phyloP scores from a whole-genome alignment of 1,140 invertebrate species.

The Nebria ingens region DNA sequence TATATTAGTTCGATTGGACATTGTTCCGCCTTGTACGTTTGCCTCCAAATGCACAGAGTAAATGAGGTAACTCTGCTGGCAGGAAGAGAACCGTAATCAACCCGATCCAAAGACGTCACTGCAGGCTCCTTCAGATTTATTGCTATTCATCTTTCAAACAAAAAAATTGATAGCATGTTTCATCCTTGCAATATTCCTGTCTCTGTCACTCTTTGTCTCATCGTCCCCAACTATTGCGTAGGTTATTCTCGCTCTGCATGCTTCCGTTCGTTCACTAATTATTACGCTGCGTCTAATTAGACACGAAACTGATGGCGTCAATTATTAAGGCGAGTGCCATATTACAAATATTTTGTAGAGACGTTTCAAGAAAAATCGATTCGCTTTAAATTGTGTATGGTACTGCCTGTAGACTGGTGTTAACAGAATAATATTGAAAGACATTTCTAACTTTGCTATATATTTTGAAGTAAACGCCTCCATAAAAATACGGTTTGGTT shows the following conservation, averaged over 20 bases:
- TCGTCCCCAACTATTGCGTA: too few relatives aligned
- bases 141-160: neutral
- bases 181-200: too few relatives aligned
- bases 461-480: too few relatives aligned
- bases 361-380: too few relatives aligned
- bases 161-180: too few relatives aligned
- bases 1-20: conserved; percentile 2
- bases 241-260: neutral
- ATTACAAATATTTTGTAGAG: neutral
- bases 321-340: neutral
- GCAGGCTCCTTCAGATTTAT: neutral
- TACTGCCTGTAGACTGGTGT: too few relatives aligned
- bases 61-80: neutral
- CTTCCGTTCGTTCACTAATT: neutral
- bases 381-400: too few relatives aligned
- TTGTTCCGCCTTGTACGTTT: neutral
- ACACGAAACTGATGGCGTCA: neutral
- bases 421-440: too few relatives aligned
- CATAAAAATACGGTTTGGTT: too few relatives aligned
- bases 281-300: neutral
- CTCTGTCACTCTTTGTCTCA: too few relatives aligned
- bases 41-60: neutral
- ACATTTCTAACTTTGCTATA: too few relatives aligned
- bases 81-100: neutral
- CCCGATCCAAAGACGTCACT: neutral